Base-by-base conservation (phyloP, 2,888 invertebrate genomes). In the Uropetala carovei region DNA sequence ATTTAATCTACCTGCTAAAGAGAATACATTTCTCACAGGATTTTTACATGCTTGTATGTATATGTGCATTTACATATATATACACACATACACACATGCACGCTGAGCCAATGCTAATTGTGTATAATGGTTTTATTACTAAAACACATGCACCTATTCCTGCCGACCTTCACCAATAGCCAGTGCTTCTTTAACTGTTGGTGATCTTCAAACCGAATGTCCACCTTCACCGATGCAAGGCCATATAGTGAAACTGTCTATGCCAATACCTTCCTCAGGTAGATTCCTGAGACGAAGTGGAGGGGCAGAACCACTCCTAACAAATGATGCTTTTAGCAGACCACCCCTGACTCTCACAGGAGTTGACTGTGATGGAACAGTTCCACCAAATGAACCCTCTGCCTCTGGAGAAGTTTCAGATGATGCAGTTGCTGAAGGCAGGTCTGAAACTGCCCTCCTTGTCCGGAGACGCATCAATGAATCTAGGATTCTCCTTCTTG, bases 271-370 rank as follows among this genome's bases (percentile, higher is more conserved):
- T 89, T 89, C 89, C 64, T 43, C 89, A 89, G 64, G 18, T n/a
- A 89, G 43, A 27, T 56, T 60, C 64, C 89, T 64, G 43, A 89
- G 89, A 60, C 64, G 89, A 89, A 18, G 59, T 18, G 86, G 89
- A 43, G 89, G 64, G 68, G 89, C 60, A 68, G 89, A 64, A 68
- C 56, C 89, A 89, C 89, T 89, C 68, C 89, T 89, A 43, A 89
- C 64, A 68, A 89, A 89, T 64, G 89, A 30, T 89, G 89, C 60
- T 68, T 89, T 89, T 64, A 89, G 89, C 89, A 89, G 89, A 30
- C 60, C 89, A 89, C 89, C 43, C 56, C 89, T 89, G 60, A 89
- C 89, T 89, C 89, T 89, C 89, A 89, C 89, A 27, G 89, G 43
- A 64, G 89, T n/a, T 89, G 64, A 16, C 64, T 64, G 89, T 60